phyloP scores from a whole-genome alignment of 1,140 invertebrate species.

The Mamestra configurata region DNA sequence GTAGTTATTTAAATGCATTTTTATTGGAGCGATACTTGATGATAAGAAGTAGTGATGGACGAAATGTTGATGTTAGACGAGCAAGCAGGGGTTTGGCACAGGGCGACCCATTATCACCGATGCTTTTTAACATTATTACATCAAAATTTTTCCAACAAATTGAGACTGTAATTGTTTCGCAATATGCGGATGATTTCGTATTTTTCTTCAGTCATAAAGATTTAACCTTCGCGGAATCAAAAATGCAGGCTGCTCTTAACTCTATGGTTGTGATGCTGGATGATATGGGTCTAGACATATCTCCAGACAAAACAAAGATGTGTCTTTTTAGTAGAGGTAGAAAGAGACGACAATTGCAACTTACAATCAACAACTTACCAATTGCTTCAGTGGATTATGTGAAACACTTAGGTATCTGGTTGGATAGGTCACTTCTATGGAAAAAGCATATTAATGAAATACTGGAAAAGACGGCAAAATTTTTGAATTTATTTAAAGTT shows the following conservation, averaged over 20 bases:
- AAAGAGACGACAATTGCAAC: background rate
- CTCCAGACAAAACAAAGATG: constrained; percentile 54
- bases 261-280: constrained; percentile 40
- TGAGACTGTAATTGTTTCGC: constrained; percentile 47
- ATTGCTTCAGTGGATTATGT: background rate
- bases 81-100: constrained; percentile 60
- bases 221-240: constrained; percentile 16
- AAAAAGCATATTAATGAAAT: background rate
- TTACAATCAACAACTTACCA: background rate
- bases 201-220: constrained; percentile 40
- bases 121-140: constrained; percentile 63
- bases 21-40: constrained; percentile 55
- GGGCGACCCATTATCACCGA: constrained; percentile 60
- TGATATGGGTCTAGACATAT: constrained; percentile 55
- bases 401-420: background rate
- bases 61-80: constrained; percentile 24
- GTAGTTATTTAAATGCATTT: constrained; percentile 58
- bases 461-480: background rate
- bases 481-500: background rate
- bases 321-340: constrained; percentile 58
- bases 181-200: constrained; percentile 63
- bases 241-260: constrained; percentile 47
- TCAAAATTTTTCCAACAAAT: constrained; percentile 44
- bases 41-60: constrained; percentile 1
- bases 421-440: background rate